Evolutionary conservation across 2,888 invertebrate species (phyloP), one percentile per base, ranked within the genome.

Genomic region (Rhogogaster chlorosoma): DNA sequence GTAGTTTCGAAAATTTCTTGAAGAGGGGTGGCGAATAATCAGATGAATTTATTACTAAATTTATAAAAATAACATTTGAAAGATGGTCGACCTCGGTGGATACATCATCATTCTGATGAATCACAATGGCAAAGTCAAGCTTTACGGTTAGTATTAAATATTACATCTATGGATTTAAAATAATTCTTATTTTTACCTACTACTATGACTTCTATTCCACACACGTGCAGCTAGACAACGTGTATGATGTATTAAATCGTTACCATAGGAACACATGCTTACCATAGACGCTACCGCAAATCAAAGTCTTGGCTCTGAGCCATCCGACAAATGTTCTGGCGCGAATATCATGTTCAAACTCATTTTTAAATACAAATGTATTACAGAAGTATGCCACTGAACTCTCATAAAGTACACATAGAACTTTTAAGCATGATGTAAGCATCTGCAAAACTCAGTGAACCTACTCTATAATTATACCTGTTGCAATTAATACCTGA

Each of bases 101-200:
- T 98, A 98, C 94, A 98, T 98, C 93, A 98, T 98, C 93, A 98
- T 98, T 93, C 95, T 98, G 93, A 98, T 98, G 89, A 98, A 98
- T 94, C 98, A 98, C 92, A 97, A 97, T 94, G 98, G 98, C 94
- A 98, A 98, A 94, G 97, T 98, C 91, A 98, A 98, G 95, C 95
- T 98, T 88, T 98, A 98, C 93, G 98, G 98, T 97, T 94, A 93
- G 94, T 92, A 45, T 61, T 61, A 45, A 29, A 15, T 78, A 15
- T 61, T 18, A n/a, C 36, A 57, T 36, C 1, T 36, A 29, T 29
- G 18, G 5, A n/a, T 38, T 29, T 36, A 2, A 12, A 42, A 2
- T 42, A 26, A 77, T 77, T 29, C 32, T 77, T 36, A 32, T 29
- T 77, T 53, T 53, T 32, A 32, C 32, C 15, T 32, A 67, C 26